Percentiles rank a stretch among this genome's conserved stretches.
These are phyloP conservation scores for Anagrus nilaparvatae DNA, from an alignment of 1,140 invertebrate species.

Conservation along the genomic window DNA sequence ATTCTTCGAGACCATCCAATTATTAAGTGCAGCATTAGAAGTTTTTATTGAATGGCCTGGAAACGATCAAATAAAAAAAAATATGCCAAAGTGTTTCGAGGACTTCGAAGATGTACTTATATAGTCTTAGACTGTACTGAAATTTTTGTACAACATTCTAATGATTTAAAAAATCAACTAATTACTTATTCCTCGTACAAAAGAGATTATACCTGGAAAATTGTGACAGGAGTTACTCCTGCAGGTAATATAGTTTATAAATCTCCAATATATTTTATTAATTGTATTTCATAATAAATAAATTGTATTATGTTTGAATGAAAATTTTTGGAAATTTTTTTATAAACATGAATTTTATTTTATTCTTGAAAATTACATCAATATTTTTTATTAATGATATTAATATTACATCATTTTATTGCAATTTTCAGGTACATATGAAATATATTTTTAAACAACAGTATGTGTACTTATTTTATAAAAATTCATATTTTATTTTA, in stretches of 20 bases:
- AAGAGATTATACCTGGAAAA: slow-evolving; percentile 23
- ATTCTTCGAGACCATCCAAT: slow-evolving; percentile 1
- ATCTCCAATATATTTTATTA: too few species aligned
- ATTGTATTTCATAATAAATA: slow-evolving; percentile 21
- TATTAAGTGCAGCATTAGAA: slow-evolving; percentile 10
- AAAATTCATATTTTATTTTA: too few species aligned
- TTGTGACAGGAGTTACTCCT: slow-evolving; percentile 25
- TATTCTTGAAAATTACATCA: too few species aligned
- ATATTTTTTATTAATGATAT: too few species aligned
- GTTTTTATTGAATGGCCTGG: slow-evolving; percentile 6
- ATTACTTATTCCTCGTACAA: slow-evolving; percentile 26
- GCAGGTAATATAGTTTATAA: neutral
- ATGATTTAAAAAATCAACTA: slow-evolving; percentile 15
- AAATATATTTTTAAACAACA: too few species aligned
- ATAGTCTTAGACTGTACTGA: slow-evolving; percentile 23
- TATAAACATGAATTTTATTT: too few species aligned
- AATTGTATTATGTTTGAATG: slow-evolving; percentile 24
- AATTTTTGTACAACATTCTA: slow-evolving; percentile 16
- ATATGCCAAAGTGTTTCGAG: slow-evolving; percentile 16
- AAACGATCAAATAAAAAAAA: slow-evolving; percentile 9
- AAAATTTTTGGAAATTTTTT: too few species aligned
- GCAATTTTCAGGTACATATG: too few species aligned
- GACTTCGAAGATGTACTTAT: slow-evolving; percentile 11
- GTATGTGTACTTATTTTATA: too few species aligned
- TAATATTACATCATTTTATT: too few species aligned